Percentiles rank a stretch among this genome's conserved stretches.
Conservation (phyloP, 2,888 invertebrate species). For the Leptogaster cylindrica region DNA sequence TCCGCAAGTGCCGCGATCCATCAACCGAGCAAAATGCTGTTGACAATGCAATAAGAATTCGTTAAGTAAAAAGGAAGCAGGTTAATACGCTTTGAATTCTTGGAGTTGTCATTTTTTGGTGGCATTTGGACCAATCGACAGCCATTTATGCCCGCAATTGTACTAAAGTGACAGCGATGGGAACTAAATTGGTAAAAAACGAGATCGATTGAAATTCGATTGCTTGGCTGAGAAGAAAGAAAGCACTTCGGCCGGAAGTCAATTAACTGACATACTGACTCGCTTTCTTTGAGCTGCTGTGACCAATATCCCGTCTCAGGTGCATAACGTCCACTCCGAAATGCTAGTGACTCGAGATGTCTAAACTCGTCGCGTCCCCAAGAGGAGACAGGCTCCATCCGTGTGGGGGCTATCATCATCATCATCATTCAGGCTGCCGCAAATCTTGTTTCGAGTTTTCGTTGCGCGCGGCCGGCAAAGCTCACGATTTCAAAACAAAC, state of each 20-base stretch:
- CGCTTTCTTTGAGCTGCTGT: conserved; percentile 60
- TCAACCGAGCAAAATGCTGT: background rate
- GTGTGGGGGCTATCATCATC: conserved; percentile 19
- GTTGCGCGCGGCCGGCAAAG: conserved; percentile 1
- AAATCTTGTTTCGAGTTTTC: conserved; percentile 3
- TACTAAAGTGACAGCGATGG: background rate
- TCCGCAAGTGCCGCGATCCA: background rate
- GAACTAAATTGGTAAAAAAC: conserved; percentile 29
- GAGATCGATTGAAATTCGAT: conserved; percentile 38
- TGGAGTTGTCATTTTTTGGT: background rate
- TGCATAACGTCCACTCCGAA: conserved; percentile 14
- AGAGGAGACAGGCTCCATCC: conserved; percentile 14
- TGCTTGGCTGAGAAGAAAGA: conserved; percentile 27
- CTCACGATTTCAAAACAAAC: conserved; percentile 22
- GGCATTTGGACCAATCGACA: conserved; percentile 22
- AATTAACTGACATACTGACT: conserved; percentile 63
- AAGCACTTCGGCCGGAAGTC: conserved; percentile 53
- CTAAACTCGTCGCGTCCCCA: conserved; percentile 10
- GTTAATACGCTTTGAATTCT: conserved; percentile 18
- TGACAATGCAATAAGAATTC: background rate
- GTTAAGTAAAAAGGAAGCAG: conserved; percentile 1
- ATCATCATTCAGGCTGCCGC: conserved; percentile 9
- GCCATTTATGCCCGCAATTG: background rate
- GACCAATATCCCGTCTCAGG: conserved; percentile 46
- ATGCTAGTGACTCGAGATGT: conserved; percentile 10